Base-by-base conservation (phyloP, 2,113 vertebrate genomes). In the Furnarius figulus region DNA sequence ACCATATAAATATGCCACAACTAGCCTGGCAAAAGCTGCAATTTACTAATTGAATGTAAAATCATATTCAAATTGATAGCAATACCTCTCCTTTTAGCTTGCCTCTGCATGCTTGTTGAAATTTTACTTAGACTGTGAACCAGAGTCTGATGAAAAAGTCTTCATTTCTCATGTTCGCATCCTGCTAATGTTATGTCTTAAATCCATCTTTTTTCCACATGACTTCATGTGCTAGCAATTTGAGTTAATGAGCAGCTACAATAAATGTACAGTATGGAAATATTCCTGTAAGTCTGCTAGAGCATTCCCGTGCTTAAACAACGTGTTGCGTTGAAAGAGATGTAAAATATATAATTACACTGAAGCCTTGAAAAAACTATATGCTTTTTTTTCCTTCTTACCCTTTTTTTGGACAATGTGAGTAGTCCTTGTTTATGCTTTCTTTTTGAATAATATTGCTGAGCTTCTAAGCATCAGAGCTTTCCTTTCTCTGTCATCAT, bases 221-320 rank as follows among this genome's bases (percentile, higher is more conserved):
- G 91, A 96, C 90, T 97, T 97, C 95, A 94, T 89, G 55, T 87
- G 73, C 82, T 91, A 97, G 90, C 76, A 85, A 97, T 97, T 93
- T 82, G 55, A 87, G 87, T 96, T 97, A 95, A 97, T 89, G 92
- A 95, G 87, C 92, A 95, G 62, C 94, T 90, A 80, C 66, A 96
- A 91, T 89, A 95, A 96, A 96, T 63, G 83, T 77, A 90, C 71
- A 87, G 77, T 71, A 81, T 87, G 86, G 93, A 95, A 97, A 96
- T 96, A 93, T 94, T 96, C 79, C 84, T 96, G 23, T 66, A 93
- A 96, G 95, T 39, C 92, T 87, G 59, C 67, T 63, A 93, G 40
- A 83, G 37, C 7, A 5, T 94, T 97, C 87, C 89, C 59, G 78
- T 87, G 42, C 67, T 94, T 88, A 68, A 53, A 93, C 83, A 94